Base-by-base conservation (phyloP, 2,888 invertebrate species). In the Polietes domitor region DNA sequence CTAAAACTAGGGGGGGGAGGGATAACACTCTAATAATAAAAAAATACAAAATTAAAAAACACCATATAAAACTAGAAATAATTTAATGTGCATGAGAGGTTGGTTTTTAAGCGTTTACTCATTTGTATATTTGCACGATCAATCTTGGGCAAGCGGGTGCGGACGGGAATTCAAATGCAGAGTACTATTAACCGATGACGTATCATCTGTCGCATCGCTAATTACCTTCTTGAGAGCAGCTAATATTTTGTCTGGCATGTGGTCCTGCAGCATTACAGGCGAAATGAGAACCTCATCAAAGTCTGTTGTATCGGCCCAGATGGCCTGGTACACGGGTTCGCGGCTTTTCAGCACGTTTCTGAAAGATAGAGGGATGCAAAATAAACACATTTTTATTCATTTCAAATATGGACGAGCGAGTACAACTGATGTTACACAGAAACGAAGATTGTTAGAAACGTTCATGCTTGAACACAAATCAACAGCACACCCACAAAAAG, bases 241-340 rank as follows among this genome's bases (percentile, higher is more conserved):
- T 87, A 97, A 93, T 80, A 97, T 96, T 91, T 95, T 96, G 90
- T 97, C 97, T 37, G 97, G 97, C 97, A 97, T 97, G 91, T 97
- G 97, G 92, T 97, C 97, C 92, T 97, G 96, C 83, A 97, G 94
- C 97, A 97, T 97, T 72, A 96, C 96, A 0, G 97, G 97, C 28
- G 97, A 97, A 86, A 97, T 96, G 76, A 97, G 93, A 21, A 97
- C 97, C 92, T 97, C 96, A 91, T 97, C 96, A 90, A 97, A 97
- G 91, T 96, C 96, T 55, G 94, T 95, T 87, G 96, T 96, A 86
- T 96, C 95, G 0, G 96, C 96, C 97, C 97, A 97, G 21, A 97
- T 93, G 12, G 97, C 97, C 92, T 97, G 97, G 92, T 96, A 97
- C 24, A 97, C 96, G 0, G 97, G 97, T 87, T 96, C 96, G 12